Percentiles rank a stretch among this genome's conserved stretches.
These are phyloP conservation scores for Muscidifurax raptorellus DNA, from an alignment of 1,140 invertebrate genomes.

Conservation along the genomic window DNA sequence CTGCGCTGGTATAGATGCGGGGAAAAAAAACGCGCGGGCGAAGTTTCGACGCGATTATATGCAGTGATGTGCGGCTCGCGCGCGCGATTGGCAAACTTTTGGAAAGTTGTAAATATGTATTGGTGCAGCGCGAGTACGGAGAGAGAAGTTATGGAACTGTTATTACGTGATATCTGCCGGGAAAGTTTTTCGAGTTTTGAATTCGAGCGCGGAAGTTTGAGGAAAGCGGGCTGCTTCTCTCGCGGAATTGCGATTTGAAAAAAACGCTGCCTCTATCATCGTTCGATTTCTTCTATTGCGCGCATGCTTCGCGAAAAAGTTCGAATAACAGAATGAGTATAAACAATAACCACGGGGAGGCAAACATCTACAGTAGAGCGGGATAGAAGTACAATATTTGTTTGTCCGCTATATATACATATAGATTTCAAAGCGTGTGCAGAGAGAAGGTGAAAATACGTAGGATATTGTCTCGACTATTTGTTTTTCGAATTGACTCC, in stretches of 20 bases:
- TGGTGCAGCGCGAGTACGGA: not conserved
- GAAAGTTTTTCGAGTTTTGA: slow-evolving; percentile 25
- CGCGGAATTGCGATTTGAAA: not conserved
- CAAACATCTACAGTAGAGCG: too few species aligned
- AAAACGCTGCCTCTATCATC: not conserved
- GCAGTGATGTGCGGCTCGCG: not conserved
- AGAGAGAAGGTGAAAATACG: not conserved
- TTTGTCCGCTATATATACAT: too few species aligned
- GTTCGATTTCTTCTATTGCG: not conserved
- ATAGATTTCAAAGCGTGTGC: too few species aligned
- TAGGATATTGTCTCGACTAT: not conserved
- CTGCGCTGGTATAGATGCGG: too few species aligned
- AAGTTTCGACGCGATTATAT: slow-evolving; percentile 4
- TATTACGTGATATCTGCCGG: not conserved
- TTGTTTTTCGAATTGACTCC: not conserved
- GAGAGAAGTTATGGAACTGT: not conserved
- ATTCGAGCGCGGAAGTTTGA: not conserved
- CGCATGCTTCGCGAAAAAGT: too few species aligned
- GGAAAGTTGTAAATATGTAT: slow-evolving; percentile 23
- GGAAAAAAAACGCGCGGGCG: not conserved
- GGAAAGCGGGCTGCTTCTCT: not conserved
- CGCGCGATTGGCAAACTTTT: slow-evolving; percentile 16
- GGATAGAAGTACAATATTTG: too few species aligned
- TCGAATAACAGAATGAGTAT: too few species aligned
- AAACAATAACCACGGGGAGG: too few species aligned